Evolutionary conservation across 2,113 vertebrate species (phyloP).

Genomic region (Sinocyclocheilus maitianheensis): DNA sequence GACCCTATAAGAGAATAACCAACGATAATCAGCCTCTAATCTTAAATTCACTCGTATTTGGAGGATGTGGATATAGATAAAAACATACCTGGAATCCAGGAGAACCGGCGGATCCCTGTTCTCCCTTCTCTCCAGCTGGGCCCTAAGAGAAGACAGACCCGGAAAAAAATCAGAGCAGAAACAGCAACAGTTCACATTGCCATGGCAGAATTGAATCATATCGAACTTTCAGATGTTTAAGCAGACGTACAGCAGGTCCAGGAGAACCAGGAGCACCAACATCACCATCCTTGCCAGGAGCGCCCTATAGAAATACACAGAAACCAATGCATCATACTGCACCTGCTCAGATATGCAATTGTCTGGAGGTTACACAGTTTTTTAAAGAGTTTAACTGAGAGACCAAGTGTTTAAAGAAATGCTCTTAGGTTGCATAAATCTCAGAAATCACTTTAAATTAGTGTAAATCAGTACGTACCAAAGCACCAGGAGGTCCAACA

Average conservation of each 20-base stretch:
- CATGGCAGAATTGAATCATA: neutral
- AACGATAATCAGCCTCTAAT: neutral
- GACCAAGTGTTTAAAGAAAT: too few relatives aligned
- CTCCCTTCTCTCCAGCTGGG: slow-evolving; percentile 92
- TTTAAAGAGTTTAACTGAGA: too few relatives aligned
- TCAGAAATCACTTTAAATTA: neutral
- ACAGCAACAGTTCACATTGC: neutral
- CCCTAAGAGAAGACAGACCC: slow-evolving; percentile 74
- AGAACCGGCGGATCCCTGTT: slow-evolving; percentile 85
- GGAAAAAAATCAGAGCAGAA: neutral
- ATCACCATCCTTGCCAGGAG: slow-evolving; percentile 95
- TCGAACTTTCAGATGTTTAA: neutral
- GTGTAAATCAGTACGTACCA: slow-evolving; percentile 76
- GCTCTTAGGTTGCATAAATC: neutral
- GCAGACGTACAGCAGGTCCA: slow-evolving; percentile 84
- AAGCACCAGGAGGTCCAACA: slow-evolving; percentile 77
- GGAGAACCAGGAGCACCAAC: slow-evolving; percentile 88
- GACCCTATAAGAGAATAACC: slow-evolving; percentile 77
- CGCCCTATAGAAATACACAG: slow-evolving; percentile 74
- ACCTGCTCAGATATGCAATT: too few relatives aligned
- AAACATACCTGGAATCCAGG: slow-evolving; percentile 87
- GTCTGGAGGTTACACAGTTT: too few relatives aligned
- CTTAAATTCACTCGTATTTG: neutral
- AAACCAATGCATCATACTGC: too few relatives aligned
- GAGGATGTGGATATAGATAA: neutral